Conservation (phyloP, 2,888 invertebrate genomes). For the Nymphalis c-album region DNA sequence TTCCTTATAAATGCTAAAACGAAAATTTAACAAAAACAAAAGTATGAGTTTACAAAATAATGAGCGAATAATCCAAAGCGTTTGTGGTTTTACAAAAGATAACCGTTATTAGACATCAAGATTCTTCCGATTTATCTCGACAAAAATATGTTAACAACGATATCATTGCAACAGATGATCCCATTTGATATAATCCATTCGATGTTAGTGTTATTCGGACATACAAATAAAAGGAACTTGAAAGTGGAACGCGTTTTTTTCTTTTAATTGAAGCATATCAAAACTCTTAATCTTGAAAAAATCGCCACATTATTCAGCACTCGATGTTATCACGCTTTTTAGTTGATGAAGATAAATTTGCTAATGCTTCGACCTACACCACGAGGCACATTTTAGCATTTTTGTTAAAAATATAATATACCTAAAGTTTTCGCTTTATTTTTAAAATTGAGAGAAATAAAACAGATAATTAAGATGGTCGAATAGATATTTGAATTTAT, state of each 20-base stretch:
- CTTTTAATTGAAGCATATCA: slow-evolving; percentile 1
- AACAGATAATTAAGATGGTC: no score
- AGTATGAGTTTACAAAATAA: neutral
- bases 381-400: neutral
- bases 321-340: neutral
- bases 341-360: neutral
- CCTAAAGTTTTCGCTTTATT: neutral
- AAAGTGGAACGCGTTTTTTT: slow-evolving; percentile 19
- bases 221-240: slow-evolving; percentile 21
- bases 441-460: neutral
- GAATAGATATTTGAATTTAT: no score
- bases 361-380: neutral
- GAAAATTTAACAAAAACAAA: neutral
- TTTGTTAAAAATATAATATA: neutral
- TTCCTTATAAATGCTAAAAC: neutral
- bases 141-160: slow-evolving; percentile 4
- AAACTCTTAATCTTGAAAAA: slow-evolving; percentile 3
- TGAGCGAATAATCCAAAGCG: neutral
- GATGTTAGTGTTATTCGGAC: slow-evolving; percentile 2
- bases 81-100: neutral
- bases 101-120: slow-evolving; percentile 7
- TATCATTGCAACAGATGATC: slow-evolving; percentile 38
- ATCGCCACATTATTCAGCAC: slow-evolving; percentile 9
- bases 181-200: slow-evolving; percentile 39
- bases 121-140: slow-evolving; percentile 3